Percentiles rank a stretch among this genome's conserved stretches.
Conservation (phyloP, 2,888 invertebrate species). For the Acronicta psi region DNA sequence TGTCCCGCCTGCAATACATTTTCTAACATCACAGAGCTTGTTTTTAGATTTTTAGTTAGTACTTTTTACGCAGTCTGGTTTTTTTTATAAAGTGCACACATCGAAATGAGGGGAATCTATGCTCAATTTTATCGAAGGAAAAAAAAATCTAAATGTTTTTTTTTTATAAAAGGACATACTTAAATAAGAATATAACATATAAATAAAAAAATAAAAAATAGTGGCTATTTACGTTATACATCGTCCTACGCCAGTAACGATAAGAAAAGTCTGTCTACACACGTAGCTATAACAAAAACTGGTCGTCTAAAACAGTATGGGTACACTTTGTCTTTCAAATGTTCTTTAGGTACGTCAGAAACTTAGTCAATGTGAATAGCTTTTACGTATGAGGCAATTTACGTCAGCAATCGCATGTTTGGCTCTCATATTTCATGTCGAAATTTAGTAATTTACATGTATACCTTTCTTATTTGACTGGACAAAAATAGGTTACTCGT, state of each 20-base stretch:
- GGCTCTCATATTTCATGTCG: constrained; percentile 49
- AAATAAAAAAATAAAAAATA: too few species aligned
- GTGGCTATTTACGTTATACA: too few species aligned
- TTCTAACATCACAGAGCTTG: too few species aligned
- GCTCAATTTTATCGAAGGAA: too few species aligned
- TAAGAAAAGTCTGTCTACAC: constrained; percentile 36
- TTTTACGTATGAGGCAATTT: constrained; percentile 60
- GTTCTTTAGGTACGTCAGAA: constrained; percentile 65
- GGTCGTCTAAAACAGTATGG: constrained; percentile 12
- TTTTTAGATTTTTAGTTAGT: too few species aligned
- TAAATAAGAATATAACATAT: too few species aligned
- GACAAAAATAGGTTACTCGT: constrained; percentile 40
- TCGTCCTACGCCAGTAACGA: constrained; percentile 46
- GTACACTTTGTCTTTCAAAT: constrained; percentile 56
- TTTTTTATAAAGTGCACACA: too few species aligned
- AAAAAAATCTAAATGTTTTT: too few species aligned
- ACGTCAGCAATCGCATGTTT: constrained; percentile 62
- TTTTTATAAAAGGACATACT: too few species aligned
- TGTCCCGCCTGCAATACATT: too few species aligned
- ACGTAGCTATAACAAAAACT: constrained; percentile 38
- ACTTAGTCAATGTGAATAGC: constrained; percentile 58
- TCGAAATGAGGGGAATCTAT: too few species aligned
- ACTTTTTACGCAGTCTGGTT: too few species aligned
- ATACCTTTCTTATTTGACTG: constrained; percentile 26
- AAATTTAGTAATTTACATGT: constrained; percentile 51